These are phyloP conservation scores for Aleiodes alternator DNA, from an alignment of 2,888 invertebrate species.

Conservation along the genomic window DNA sequence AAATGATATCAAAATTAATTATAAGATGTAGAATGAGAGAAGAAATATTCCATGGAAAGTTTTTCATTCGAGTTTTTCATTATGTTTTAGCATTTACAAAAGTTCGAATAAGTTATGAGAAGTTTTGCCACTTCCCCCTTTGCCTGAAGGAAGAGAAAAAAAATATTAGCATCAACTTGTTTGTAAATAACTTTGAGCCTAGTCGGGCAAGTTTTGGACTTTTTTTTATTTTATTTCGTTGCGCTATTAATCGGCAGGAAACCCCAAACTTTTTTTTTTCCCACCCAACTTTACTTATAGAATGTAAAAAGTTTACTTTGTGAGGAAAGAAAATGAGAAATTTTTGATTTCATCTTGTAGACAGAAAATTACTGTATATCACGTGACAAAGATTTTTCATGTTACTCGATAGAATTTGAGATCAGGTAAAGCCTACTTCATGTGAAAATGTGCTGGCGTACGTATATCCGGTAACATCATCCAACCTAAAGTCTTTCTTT, in stretches of 20 bases:
- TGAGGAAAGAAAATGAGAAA: background rate
- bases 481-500: constrained; percentile 10
- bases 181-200: constrained; percentile 17
- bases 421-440: constrained; percentile 7
- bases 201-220: background rate
- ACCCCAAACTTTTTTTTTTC: background rate
- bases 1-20: no score
- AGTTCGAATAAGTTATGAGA: no score
- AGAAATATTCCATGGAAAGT: no score
- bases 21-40: no score
- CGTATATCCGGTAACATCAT: constrained; percentile 24
- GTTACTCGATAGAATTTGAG: constrained; percentile 31
- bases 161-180: constrained; percentile 25
- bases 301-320: constrained; percentile 1
- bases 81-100: no score
- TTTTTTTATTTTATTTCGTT: background rate
- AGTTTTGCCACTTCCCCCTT: no score
- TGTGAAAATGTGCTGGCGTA: constrained; percentile 32
- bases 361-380: background rate
- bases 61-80: no score
- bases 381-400: constrained; percentile 12
- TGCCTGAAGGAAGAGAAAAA: no score
- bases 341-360: background rate
- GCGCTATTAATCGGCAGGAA: background rate
- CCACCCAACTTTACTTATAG: background rate